Base-by-base conservation (phyloP, 2,113 vertebrate genomes). In the Tylochromis polylepis region DNA sequence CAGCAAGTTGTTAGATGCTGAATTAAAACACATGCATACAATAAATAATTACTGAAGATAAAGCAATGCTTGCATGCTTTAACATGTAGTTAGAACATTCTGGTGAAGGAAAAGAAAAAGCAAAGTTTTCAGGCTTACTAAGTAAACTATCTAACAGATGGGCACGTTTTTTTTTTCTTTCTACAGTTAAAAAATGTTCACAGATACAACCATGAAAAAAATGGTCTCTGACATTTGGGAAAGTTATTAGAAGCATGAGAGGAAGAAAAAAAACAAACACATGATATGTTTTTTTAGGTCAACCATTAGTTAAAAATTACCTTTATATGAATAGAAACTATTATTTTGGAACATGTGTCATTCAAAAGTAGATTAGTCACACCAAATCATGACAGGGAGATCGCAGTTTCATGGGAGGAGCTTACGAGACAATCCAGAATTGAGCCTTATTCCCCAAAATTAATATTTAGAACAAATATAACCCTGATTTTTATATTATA, bases 41-140 rank as follows among this genome's bases (percentile, higher is more conserved):
- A 53, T 87, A 27, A 84, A 90, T 89, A 90, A 89, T 72, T 87
- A n/a, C 14, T 41, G 4, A 67, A 51, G 70, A 81, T 79, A 34
- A 59, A 78, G 84, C 57, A 38, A 6, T 57, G 29, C 43, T 20
- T 78, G 67, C 49, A 51, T 11, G 49, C 46, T 77, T 31, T 53
- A 34, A 77, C 29, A 14, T 20, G 34, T 31, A 53, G 18, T 20
- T 31, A n/a, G 18, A 53, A 34, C 27, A 53, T 11, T 31, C 16
- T 53, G 27, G 4, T 49, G 4, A 70, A 83, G 11, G 15, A 62
- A 82, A 55, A 46, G 24, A 34, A 57, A 49, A 56, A 43, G 20
- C 1, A 70, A 56, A 51, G 15, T 53, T 27, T 85, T 77, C 24
- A 59, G 43, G 34, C 20, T 36, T 34, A 46, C 24, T 51, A 12